phyloP scores from a whole-genome alignment of 2,113 vertebrate genomes.

The Cynoglossus semilaevis region DNA sequence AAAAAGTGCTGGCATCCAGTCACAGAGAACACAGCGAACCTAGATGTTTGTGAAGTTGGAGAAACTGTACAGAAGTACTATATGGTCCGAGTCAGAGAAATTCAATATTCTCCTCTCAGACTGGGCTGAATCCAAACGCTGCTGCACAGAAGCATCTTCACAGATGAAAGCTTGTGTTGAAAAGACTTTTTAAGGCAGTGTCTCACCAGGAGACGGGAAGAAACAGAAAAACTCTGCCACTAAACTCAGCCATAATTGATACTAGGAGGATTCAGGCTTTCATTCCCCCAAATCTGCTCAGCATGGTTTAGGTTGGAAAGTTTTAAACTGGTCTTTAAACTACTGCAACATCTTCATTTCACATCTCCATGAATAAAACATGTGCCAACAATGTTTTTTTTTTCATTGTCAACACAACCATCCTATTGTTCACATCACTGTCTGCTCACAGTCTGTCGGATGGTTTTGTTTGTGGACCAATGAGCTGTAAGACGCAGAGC shows the following conservation, averaged over 20 bases:
- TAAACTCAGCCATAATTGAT: slow-evolving; percentile 61
- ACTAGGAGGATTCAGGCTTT: slow-evolving; percentile 52
- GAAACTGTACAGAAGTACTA: slow-evolving; percentile 16
- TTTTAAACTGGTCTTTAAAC: slow-evolving; percentile 10
- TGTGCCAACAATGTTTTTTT: no score
- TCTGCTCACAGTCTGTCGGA: no score
- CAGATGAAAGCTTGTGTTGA: slow-evolving; percentile 33
- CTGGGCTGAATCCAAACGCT: slow-evolving; percentile 4
- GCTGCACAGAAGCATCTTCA: slow-evolving; percentile 20
- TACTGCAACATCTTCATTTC: no score
- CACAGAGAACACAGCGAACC: not conserved
- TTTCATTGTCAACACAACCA: not conserved
- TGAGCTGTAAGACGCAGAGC: no score
- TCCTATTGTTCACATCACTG: no score
- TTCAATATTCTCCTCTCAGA: slow-evolving; percentile 29
- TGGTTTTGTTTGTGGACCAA: no score
- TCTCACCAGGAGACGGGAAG: slow-evolving; percentile 24
- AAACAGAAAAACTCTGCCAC: slow-evolving; percentile 12
- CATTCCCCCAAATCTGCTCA: slow-evolving; percentile 31
- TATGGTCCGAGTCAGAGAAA: slow-evolving; percentile 27
- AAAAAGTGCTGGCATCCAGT: no score
- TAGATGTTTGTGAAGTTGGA: slow-evolving; percentile 8
- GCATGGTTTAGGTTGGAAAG: slow-evolving; percentile 14
- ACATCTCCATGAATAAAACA: no score
- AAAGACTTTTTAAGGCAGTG: slow-evolving; percentile 26